Conservation (phyloP, 1,140 invertebrate species). For the Asbolus verrucosus region DNA sequence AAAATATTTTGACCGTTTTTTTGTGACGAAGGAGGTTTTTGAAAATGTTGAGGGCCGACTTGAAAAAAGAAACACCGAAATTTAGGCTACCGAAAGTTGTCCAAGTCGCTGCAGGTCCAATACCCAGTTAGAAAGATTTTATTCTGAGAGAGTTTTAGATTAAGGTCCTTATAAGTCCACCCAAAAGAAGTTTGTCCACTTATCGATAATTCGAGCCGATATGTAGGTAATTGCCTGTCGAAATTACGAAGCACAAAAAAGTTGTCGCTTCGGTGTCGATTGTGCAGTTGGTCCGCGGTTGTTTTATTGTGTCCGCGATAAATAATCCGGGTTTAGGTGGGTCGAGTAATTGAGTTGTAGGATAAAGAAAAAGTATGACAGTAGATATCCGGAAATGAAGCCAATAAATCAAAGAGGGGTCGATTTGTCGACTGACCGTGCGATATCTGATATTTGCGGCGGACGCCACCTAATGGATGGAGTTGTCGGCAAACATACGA, state of each 20-base stretch:
- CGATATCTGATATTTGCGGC: conserved; percentile 60
- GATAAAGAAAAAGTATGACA: conserved; percentile 55
- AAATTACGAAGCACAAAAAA: background rate
- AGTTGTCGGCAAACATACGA: conserved; percentile 59
- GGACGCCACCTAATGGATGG: conserved; percentile 61
- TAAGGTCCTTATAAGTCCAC: no score
- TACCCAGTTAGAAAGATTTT: no score
- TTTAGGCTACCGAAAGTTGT: no score
- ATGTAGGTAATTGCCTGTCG: no score
- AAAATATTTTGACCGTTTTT: no score
- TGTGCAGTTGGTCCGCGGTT: background rate
- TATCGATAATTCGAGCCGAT: no score
- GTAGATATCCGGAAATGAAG: conserved; percentile 58
- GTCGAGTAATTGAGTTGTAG: conserved; percentile 56
- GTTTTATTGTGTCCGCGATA: conserved; percentile 38
- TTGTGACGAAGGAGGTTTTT: no score
- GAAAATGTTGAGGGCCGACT: no score
- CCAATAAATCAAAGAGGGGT: conserved; percentile 61
- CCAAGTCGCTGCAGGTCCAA: no score
- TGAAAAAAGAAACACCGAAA: no score
- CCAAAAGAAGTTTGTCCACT: no score
- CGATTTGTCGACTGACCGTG: conserved; percentile 59
- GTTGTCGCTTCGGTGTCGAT: conserved; percentile 16
- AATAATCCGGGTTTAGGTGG: conserved; percentile 36
- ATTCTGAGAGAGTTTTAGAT: no score